These are phyloP conservation scores for Thyatira batis DNA, from an alignment of 2,888 invertebrate genomes.

Conservation along the genomic window DNA sequence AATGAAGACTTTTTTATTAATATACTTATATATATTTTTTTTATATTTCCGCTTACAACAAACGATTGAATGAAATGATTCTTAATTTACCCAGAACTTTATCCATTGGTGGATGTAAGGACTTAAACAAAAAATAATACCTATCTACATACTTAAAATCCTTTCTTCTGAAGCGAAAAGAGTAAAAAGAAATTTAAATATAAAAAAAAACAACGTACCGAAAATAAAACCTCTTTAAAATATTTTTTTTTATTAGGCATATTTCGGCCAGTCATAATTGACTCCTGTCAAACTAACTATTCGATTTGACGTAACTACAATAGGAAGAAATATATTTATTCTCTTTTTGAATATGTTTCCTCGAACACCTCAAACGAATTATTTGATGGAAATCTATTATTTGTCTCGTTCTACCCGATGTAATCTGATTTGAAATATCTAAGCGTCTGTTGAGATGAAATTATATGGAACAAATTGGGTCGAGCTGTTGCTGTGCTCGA, in stretches of 20 bases:
- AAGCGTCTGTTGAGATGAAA: not conserved
- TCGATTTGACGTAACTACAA: not conserved
- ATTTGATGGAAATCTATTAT: not conserved
- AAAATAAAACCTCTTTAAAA: not conserved
- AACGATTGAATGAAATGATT: too few relatives aligned
- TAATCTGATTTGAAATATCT: slow-evolving; percentile 1
- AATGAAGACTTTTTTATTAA: too few relatives aligned
- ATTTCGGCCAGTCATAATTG: not conserved
- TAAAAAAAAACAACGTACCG: too few relatives aligned
- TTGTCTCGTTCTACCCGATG: not conserved
- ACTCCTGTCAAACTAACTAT: not conserved
- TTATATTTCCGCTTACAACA: too few relatives aligned
- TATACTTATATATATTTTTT: too few relatives aligned
- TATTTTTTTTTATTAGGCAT: too few relatives aligned
- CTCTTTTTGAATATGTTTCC: not conserved
- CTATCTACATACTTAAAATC: too few relatives aligned
- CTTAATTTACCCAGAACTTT: too few relatives aligned
- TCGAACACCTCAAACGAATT: not conserved
- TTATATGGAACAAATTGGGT: not conserved
- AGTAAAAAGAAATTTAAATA: too few relatives aligned
- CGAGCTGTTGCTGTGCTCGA: not conserved
- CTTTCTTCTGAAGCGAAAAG: too few relatives aligned
- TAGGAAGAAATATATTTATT: not conserved
- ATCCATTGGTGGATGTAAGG: too few relatives aligned
- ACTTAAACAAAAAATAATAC: too few relatives aligned